Conservation (phyloP, 2,113 vertebrate species). For the Aspiorhynchus laticeps region DNA sequence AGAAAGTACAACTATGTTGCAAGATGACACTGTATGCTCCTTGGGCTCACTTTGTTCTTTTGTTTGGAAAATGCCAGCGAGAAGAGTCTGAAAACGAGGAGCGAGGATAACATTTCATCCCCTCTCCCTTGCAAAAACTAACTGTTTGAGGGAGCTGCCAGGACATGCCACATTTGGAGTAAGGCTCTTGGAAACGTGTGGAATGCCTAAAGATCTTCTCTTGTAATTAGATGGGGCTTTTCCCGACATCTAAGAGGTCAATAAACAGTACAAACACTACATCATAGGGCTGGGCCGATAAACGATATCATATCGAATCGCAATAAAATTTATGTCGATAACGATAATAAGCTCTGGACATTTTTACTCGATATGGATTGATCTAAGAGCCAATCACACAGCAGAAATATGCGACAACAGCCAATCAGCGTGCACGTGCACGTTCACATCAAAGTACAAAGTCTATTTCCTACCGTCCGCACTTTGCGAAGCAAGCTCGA, state of each 20-base stretch:
- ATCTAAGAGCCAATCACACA: too few species aligned
- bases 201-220: conserved; percentile 19
- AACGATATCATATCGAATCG: too few species aligned
- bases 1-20: conserved; percentile 34
- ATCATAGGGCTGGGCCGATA: too few species aligned
- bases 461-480: too few species aligned
- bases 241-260: conserved; percentile 24
- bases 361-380: too few species aligned
- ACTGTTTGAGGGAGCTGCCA: conserved; percentile 58
- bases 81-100: conserved; percentile 56
- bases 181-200: neutral
- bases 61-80: conserved; percentile 65
- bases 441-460: too few species aligned
- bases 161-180: conserved; percentile 69
- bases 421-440: too few species aligned
- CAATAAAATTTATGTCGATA: too few species aligned
- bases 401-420: too few species aligned
- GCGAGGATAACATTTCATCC: conserved; percentile 64
- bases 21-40: conserved; percentile 61
- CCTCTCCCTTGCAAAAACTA: conserved; percentile 48
- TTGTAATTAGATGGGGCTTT: conserved; percentile 42
- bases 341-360: too few species aligned
- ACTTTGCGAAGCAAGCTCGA: too few species aligned
- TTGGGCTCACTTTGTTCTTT: conserved; percentile 64
- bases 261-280: conserved; percentile 35